These are phyloP conservation scores for Electrona antarctica DNA, from an alignment of 2,113 vertebrate genomes.

Conservation along the genomic window DNA sequence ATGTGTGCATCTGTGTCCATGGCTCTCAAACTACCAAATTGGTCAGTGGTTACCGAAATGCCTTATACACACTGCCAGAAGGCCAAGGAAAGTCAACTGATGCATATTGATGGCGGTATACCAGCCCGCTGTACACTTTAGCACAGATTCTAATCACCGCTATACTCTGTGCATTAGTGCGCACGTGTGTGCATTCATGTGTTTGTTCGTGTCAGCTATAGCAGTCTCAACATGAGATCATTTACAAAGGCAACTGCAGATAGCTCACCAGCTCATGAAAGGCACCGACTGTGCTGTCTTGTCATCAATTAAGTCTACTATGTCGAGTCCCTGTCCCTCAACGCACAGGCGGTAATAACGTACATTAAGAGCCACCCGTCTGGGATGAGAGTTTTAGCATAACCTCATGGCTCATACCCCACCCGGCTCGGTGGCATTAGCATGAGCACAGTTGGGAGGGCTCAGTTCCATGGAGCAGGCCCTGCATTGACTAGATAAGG, in stretches of 20 bases:
- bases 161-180: not conserved
- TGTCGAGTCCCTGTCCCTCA: conserved; percentile 42
- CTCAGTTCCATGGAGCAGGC: conserved; percentile 52
- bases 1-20: not conserved
- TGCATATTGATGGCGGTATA: too few species aligned
- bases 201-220: not conserved
- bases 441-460: conserved; percentile 63
- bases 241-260: conserved; percentile 21
- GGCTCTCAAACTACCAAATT: too few species aligned
- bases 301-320: conserved; percentile 53
- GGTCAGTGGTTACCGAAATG: too few species aligned
- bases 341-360: conserved; percentile 60
- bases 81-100: too few species aligned
- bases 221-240: not conserved
- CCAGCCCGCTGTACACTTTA: too few species aligned
- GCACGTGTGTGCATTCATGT: not conserved
- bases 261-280: conserved; percentile 22
- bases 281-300: conserved; percentile 35
- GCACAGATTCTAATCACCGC: too few species aligned
- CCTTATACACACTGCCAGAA: too few species aligned
- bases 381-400: conserved; percentile 60
- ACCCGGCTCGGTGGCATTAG: conserved; percentile 51
- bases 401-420: conserved; percentile 23
- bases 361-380: conserved; percentile 64
- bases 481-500: conserved; percentile 76